A percentile compares a stretch with the other conserved stretches of the same genome.
phyloP scores from a whole-genome alignment of 2,113 vertebrate species.

The Dasyprocta punctata region DNA sequence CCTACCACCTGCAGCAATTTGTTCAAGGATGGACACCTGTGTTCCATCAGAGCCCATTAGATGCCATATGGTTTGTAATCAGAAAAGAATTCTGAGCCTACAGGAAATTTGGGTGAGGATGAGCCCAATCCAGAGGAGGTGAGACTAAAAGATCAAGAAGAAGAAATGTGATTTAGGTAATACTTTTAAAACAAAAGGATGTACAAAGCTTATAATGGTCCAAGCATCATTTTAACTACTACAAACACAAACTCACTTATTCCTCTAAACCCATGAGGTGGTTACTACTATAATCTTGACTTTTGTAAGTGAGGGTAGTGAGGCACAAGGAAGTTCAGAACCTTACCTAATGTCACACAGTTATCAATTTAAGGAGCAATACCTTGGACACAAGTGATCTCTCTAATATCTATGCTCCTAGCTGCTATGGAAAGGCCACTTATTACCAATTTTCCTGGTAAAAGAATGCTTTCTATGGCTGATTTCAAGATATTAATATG shows the following conservation, averaged over 20 bases:
- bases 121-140: not conserved
- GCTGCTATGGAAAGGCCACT: not conserved
- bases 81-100: not conserved
- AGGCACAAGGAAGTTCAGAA: not conserved
- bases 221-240: not conserved
- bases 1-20: not conserved
- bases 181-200: not conserved
- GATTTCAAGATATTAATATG: not conserved
- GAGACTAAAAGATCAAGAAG: not conserved
- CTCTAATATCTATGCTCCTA: not conserved
- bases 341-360: not conserved
- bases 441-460: not conserved
- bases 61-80: not conserved
- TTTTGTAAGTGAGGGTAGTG: not conserved
- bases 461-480: not conserved
- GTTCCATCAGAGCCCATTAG: not conserved
- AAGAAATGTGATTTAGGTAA: not conserved
- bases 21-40: not conserved
- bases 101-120: not conserved
- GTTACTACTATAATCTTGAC: not conserved
- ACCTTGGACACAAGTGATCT: not conserved
- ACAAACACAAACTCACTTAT: not conserved
- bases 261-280: not conserved
- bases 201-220: not conserved
- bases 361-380: not conserved